Conservation (phyloP, 2,113 vertebrate genomes). For the Hemibagrus wyckioides region DNA sequence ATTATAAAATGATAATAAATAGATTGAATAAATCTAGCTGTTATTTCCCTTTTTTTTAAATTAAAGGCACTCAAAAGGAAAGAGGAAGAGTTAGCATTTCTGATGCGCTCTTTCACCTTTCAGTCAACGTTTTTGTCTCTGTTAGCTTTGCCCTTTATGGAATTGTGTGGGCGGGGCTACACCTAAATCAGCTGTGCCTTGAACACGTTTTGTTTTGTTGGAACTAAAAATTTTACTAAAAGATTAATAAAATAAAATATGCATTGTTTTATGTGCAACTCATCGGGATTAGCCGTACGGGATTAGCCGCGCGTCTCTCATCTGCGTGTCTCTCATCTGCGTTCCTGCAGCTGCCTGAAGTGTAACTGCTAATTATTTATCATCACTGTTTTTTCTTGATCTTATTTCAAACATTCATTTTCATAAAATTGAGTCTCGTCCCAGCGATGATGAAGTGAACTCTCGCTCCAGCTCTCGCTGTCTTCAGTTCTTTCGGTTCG, state of each 20-base stretch:
- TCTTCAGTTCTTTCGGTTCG: neutral
- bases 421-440: neutral
- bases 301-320: too few species aligned
- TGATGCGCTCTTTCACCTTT: neutral
- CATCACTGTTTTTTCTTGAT: too few species aligned
- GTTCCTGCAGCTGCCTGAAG: neutral
- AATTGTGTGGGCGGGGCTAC: neutral
- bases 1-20: too few species aligned
- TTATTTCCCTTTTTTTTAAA: neutral
- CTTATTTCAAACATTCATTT: too few species aligned
- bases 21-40: neutral
- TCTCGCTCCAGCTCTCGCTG: neutral
- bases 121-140: neutral
- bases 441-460: neutral
- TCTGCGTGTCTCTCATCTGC: neutral
- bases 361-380: too few species aligned
- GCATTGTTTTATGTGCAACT: too few species aligned
- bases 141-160: too few species aligned
- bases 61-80: neutral
- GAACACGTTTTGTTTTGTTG: neutral
- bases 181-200: neutral
- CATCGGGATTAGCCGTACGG: too few species aligned
- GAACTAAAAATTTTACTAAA: neutral
- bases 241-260: too few species aligned
- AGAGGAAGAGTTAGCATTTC: neutral